phyloP scores from a whole-genome alignment of 64 coral and sea anemone species.

The Pocillopora verrucosa region DNA sequence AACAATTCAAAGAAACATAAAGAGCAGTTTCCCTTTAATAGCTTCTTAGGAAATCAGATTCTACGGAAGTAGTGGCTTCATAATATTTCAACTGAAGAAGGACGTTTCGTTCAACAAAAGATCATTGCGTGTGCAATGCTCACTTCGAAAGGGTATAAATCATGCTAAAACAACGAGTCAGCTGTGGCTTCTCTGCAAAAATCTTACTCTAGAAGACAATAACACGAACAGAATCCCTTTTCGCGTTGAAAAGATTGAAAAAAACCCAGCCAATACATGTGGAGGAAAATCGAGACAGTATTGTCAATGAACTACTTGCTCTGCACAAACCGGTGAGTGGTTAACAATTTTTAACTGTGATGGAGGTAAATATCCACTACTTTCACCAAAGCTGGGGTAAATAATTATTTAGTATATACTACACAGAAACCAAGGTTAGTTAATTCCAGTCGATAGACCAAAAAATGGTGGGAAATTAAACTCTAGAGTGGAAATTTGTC shows the following conservation, averaged over 20 bases:
- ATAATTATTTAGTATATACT: no score
- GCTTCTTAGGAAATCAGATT: not conserved
- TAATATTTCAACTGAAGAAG: slow-evolving; percentile 39
- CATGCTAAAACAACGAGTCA: slow-evolving; percentile 43
- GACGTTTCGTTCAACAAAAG: slow-evolving; percentile 20
- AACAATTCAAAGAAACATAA: slow-evolving; percentile 4
- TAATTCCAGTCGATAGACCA: no score
- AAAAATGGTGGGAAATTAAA: no score
- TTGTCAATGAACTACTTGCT: no score
- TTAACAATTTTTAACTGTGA: no score
- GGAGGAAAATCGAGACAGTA: slow-evolving; percentile 8
- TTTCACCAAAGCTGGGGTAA: no score
- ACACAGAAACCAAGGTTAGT: no score
- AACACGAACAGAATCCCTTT: not conserved
- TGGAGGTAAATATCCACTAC: no score
- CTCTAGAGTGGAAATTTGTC: no score
- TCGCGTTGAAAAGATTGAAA: no score
- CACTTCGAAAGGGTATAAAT: slow-evolving; percentile 56
- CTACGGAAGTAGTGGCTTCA: slow-evolving; percentile 29
- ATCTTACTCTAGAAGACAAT: slow-evolving; percentile 14
- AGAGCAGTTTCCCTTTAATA: slow-evolving; percentile 35
- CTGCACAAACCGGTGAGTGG: no score
- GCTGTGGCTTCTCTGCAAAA: slow-evolving; percentile 40
- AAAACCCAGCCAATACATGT: no score
- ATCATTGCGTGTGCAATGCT: slow-evolving; percentile 45